Evolutionary conservation across 1,140 invertebrate species (phyloP), one percentile per base, ranked within the genome.

Genomic region (Manduca sexta): DNA sequence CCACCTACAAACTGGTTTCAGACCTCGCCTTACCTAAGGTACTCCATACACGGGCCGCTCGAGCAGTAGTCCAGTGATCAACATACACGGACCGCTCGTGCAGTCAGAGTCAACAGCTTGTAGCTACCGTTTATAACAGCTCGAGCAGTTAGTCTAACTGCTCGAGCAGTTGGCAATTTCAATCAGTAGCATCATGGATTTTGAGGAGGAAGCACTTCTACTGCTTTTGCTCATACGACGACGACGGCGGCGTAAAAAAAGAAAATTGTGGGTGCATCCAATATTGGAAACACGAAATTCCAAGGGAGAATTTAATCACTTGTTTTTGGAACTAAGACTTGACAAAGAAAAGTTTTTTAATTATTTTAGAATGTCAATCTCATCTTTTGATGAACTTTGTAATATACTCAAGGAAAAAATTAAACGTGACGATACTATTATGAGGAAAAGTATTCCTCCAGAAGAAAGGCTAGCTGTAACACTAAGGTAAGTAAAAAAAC

Each of bases 401-500:
- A 45, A 45, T 45, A 45, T 45, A 45, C 42, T 45, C 3, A 45
- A 45, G 42, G 2, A 3, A 10, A 14, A 45, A 14, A 45, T 45
- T 45, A 45, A 34, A 45, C 42, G 42, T 45, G 42, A 45, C 15
- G 42, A 45, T n/a, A 45, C 42, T 10, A 45, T 45, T 42, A 42
- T 42, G 40, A 42, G 40, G 40, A 29, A 11, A 42, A 42, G 40
- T 42, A 42, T 42, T 11, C 40, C 3, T 12, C 40, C 40, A 12
- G 40, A 42, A 26, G 40, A 42, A 42, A 42, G 40, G 11, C 40
- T 42, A 42, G 49, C 54, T 38, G 40, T 51, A 57, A 57, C 49
- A 52, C 45, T 57, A 42, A 57, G 55, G 55, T 57, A 11, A 11
- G 50, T n/a, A n/a, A n/a, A 58, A 49, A 44, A 46, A 46, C 11